Conservation (phyloP, 2,797 vertebrate species). For the Neosalanx taihuensis region DNA sequence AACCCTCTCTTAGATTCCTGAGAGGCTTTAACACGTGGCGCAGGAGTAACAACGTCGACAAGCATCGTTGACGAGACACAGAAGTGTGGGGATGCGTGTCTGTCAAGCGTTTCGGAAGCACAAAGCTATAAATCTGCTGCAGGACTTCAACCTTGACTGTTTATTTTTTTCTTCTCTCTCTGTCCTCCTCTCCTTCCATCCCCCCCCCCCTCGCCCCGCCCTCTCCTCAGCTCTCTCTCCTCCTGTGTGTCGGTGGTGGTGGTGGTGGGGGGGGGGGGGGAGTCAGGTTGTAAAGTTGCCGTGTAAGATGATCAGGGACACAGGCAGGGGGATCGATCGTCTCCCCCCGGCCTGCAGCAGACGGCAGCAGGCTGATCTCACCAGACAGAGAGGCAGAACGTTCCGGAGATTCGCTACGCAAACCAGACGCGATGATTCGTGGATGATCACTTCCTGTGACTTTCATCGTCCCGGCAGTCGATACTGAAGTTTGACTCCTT, state of each 20-base stretch:
- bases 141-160: neutral
- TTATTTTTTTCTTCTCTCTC: neutral
- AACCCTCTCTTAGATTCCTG: too few species aligned
- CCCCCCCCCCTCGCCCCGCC: too few species aligned
- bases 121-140: too few species aligned
- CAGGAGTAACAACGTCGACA: too few species aligned
- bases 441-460: neutral
- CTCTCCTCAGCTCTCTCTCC: too few species aligned
- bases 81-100: neutral
- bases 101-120: neutral
- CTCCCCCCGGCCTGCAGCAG: neutral
- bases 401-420: neutral
- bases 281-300: neutral
- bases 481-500: too few species aligned
- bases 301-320: conserved; percentile 9
- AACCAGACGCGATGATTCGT: neutral
- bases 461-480: neutral
- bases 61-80: too few species aligned
- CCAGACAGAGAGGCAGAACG: neutral
- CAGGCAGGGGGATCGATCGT: conserved; percentile 6
- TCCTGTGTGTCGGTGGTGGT: too few species aligned
- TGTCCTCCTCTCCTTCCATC: neutral
- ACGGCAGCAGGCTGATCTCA: too few species aligned
- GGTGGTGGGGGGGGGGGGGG: too few species aligned
- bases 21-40: too few species aligned